Conservation (phyloP, 2,113 vertebrate species). For the Anhinga rufa region DNA sequence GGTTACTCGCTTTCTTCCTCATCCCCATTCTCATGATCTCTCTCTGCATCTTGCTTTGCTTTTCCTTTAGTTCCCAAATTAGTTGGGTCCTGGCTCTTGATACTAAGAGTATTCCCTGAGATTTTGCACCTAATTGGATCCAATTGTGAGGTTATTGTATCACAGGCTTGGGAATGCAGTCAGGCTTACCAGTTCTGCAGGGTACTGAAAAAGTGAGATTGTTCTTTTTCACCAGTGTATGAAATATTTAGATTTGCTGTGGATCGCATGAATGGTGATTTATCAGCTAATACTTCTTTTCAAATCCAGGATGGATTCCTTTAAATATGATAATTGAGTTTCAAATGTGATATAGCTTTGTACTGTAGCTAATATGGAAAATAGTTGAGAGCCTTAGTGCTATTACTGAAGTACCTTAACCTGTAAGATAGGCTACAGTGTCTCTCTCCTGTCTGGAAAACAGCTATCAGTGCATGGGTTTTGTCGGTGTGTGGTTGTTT, state of each 20-base stretch:
- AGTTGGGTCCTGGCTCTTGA: not conserved
- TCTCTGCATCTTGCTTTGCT: not conserved
- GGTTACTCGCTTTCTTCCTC: not conserved
- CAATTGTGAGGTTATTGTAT: not conserved
- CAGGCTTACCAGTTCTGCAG: not conserved
- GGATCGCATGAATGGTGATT: not conserved
- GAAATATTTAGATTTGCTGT: not conserved
- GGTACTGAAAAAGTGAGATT: not conserved
- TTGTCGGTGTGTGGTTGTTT: not conserved
- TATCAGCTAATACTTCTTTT: not conserved
- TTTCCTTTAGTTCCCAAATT: not conserved
- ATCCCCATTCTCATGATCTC: not conserved
- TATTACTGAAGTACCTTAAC: not conserved
- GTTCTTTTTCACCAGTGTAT: not conserved
- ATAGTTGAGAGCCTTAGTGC: not conserved
- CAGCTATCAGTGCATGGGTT: not conserved
- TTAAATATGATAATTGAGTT: not conserved
- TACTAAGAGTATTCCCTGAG: not conserved
- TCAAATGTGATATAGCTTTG: not conserved
- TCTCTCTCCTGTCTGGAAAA: not conserved
- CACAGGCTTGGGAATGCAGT: not conserved
- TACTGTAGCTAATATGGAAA: not conserved
- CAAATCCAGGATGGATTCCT: not conserved
- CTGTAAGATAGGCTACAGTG: not conserved
- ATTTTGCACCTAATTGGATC: not conserved